Base-by-base conservation (phyloP, 2,888 invertebrate species). In the Venustoraphidia nigricollis region DNA sequence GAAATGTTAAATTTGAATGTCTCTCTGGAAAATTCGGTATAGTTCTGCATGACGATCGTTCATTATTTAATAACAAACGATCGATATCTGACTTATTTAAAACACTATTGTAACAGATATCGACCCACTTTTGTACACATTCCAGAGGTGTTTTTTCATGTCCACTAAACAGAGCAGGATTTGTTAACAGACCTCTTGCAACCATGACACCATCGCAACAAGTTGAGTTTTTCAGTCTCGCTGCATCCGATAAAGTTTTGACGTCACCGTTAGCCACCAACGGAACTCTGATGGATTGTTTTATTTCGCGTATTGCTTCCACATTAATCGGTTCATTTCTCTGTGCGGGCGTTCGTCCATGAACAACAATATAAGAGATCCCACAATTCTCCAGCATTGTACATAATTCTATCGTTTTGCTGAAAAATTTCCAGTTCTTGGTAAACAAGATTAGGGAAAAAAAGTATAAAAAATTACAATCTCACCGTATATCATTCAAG, bases 241-340 rank as follows among this genome's bases (percentile, higher is more conserved):
- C 62, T 34, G 87, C 90, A 63, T 87, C 86, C n/a, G 73, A 62
- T 50, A 87, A 67, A 43, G 72, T 76, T 58, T 79, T 84, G 0
- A 94, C 73, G 58, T 92, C 93, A 37, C 97, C 97, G 71, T 98
- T 98, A 0, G 89, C 94, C 54, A 96, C 76, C 0, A 97, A 71
- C 1, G 97, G 96, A 54, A 96, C 69, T 38, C 65, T 62, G n/a
- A 92, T 65, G 53, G 74, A 76, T 46, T 82, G 75, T 56, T 79
- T 81, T 10, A 94, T 77, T 40, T 79, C 68, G 58, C 74, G 75
- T 50, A 97, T 75, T 34, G 82, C 80, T 11, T 77, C 73, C 34
- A 76, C 59, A 64, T 94, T 77, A 10, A 87, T 76, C 45, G 77
- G 74, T 47, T 83, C 83, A 57, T 76, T 75, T 64, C 87, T 79